Base-by-base conservation (phyloP, 2,888 invertebrate genomes). In the Periphyllus acericola region DNA sequence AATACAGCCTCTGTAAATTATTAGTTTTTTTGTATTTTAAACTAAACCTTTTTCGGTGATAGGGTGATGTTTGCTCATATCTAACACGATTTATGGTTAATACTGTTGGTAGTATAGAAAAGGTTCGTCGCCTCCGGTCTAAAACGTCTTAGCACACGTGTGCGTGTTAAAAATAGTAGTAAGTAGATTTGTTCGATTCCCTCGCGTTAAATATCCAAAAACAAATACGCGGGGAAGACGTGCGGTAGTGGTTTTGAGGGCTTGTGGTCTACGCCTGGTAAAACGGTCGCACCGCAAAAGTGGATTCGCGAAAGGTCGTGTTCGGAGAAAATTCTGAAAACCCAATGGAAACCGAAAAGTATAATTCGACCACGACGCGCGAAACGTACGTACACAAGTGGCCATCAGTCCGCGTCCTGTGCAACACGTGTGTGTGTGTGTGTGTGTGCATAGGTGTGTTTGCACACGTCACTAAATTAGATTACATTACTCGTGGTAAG, bases 301-400 rank as follows among this genome's bases (percentile, higher is more conserved):
- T 40, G 40, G 9, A 8, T 40, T 1, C 40, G 40, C 40, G 40
- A 9, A 40, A 46, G 46, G 46, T 46, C 14, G 46, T 14, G 11
- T 46, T 46, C 46, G 46, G 14, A 46, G 66, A n/a, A 66, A 66
- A 19, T 8, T 8, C 80, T 36, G 29, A 80, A 19, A 19, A 81
- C 68, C 19, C 68, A 68, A 81, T 29, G 66, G 66, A 40, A 81
- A 40, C 19, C 40, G 40, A 81, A 81, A 81, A 81, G n/a, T 68
- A 68, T 68, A 68, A 81, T 68, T 68, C 29, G 68, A 68, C 81
- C 81, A 5, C 81, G 21, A 9, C 80, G 66, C 1, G 66, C 34
- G n/a, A n/a, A n/a, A n/a, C n/a, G n/a, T n/a, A 40, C 40, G 66
- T 66, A 19, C 29, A 81, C 66, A 81, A 81, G 80, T 81, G 80